Evolutionary conservation across 2,113 vertebrate species (phyloP).

Genomic region (Paralichthys olivaceus): DNA sequence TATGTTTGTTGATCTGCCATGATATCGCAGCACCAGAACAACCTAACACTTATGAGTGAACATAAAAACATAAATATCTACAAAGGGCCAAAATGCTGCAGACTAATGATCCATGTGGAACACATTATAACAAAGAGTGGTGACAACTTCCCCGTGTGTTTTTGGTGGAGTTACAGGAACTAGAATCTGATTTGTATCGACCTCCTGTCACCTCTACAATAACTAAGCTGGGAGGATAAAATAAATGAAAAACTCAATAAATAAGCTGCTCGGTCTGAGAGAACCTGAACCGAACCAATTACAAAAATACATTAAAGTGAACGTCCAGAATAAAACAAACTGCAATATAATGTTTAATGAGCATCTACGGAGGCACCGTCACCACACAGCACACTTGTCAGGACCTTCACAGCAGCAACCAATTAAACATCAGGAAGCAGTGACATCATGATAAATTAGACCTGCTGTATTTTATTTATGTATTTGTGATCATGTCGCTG

Average conservation of each 20-base stretch:
- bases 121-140: neutral
- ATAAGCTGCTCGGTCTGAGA: neutral
- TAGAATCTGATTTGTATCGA: conserved; percentile 32
- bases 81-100: neutral
- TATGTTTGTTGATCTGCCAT: neutral
- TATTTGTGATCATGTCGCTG: conserved; percentile 44
- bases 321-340: conserved; percentile 14
- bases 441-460: conserved; percentile 41
- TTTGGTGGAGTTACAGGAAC: conserved; percentile 10
- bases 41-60: too few species aligned
- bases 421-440: conserved; percentile 47
- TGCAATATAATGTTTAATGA: conserved; percentile 43
- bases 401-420: conserved; percentile 30
- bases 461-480: conserved; percentile 42
- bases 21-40: too few species aligned
- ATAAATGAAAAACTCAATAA: conserved; percentile 5
- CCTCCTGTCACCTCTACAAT: conserved; percentile 17
- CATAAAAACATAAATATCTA: neutral
- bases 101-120: neutral
- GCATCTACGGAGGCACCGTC: conserved; percentile 8
- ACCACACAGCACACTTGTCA: conserved; percentile 5
- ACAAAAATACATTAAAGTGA: conserved; percentile 13
- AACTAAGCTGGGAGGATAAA: conserved; percentile 11
- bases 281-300: neutral
- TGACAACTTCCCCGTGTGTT: conserved; percentile 12